Evolutionary conservation across 1,140 invertebrate species (phyloP).

Genomic region (Heliconius congener): DNA sequence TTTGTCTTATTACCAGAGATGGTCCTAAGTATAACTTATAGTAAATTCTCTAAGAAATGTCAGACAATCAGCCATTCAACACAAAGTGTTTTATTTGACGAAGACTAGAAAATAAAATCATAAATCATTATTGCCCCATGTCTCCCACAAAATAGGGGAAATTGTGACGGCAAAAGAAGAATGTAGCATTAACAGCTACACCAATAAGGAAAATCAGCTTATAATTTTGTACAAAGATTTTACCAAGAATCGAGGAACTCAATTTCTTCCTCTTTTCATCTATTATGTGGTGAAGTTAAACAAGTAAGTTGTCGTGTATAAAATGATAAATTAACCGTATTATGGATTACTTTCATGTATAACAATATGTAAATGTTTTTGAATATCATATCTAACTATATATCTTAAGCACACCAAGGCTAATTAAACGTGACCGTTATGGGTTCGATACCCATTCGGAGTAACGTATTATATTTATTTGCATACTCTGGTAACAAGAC

Average conservation of each 20-base stretch:
- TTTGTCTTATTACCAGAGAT: too few species aligned
- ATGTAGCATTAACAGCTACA: conserved; percentile 4
- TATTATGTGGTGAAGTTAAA: conserved; percentile 6
- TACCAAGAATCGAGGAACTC: not conserved
- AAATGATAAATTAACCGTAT: not conserved
- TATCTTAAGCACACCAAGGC: too few species aligned
- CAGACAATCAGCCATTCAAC: not conserved
- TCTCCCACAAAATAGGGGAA: not conserved
- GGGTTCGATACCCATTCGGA: not conserved
- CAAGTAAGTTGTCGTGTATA: not conserved
- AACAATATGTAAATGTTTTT: not conserved
- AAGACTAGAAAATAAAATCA: not conserved
- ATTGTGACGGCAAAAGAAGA: not conserved
- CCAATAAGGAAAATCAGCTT: not conserved
- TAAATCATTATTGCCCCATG: not conserved
- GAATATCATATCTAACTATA: too few species aligned
- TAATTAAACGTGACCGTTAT: not conserved
- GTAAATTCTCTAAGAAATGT: too few species aligned
- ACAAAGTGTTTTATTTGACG: not conserved
- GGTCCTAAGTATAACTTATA: too few species aligned
- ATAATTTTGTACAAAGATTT: conserved; percentile 2
- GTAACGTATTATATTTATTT: too few species aligned
- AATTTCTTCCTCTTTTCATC: conserved; percentile 5
- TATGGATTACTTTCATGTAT: not conserved
- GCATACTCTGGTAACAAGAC: too few species aligned